Evolutionary conservation across 2,888 invertebrate genomes (phyloP), one percentile per base, ranked within the genome.

Genomic region (Spilosoma lubricipeda): DNA sequence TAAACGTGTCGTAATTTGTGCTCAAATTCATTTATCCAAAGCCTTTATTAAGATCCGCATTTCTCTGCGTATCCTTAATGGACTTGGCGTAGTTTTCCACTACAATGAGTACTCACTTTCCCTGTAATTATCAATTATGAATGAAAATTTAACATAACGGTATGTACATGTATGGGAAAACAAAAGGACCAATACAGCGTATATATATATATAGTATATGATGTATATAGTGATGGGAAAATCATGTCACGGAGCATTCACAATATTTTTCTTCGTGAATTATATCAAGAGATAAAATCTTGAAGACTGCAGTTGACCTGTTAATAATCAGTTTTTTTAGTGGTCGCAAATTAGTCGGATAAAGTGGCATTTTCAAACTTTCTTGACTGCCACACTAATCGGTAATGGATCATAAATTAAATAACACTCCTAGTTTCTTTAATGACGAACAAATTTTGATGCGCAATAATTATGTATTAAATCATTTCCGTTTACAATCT

Each of bases 221-320:
- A n/a, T n/a, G n/a, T n/a, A n/a, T 3, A 5, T 84, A 83, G 82
- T 78, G 82, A 83, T 78, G 83, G 0, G 77, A 71, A 20, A n/a
- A 9, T 45, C 45, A 39, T 39, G 39, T 39, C 39, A 39, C 39
- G 39, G 39, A 39, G 39, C 39, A 56, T 9, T 9, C 9, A 56
- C 0, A 11, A 56, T 56, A n/a, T n/a, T 56, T n/a, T 56, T 23
- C 9, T 0, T 23, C 3, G 23, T 56, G 1, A 56, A n/a, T 56
- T 8, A 56, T 56, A 1, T 56, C 20, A n/a, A n/a, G n/a, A 56
- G 52, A 56, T 23, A n/a, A 52, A 52, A 20, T 52, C 15, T 1
- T 52, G 56, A 8, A 56, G 3, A 11, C n/a, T 11, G 3, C 56
- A 11, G 5, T 4, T n/a, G n/a, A 56, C 56, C n/a, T 56, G 11